phyloP scores from a whole-genome alignment of 2,797 vertebrate genomes.

The Danio jaintianensis region DNA sequence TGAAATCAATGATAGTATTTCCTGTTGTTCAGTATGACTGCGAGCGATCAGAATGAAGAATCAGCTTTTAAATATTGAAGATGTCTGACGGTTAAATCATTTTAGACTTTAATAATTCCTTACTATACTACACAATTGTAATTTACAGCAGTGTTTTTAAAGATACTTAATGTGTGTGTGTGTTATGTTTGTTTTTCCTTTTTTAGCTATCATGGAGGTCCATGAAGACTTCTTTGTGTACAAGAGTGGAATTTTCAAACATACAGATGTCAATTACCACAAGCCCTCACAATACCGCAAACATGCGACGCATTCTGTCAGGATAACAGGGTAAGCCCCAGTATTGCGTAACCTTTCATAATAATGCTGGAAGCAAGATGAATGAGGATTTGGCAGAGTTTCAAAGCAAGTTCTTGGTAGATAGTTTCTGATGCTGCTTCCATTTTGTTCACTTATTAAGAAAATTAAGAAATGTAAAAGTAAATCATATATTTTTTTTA shows the following conservation, averaged over 20 bases:
- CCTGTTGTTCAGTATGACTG: not conserved
- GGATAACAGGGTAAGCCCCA: constrained; percentile 89
- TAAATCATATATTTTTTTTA: no score
- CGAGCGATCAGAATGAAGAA: not conserved
- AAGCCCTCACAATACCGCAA: constrained; percentile 83
- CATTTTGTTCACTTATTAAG: no score
- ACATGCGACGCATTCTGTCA: constrained; percentile 93
- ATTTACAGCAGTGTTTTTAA: constrained; percentile 13
- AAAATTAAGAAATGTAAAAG: no score
- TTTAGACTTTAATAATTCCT: not conserved
- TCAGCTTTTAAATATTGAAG: not conserved
- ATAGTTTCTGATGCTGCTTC: no score
- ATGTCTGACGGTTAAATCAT: not conserved
- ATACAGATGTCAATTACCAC: constrained; percentile 84
- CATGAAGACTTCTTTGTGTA: constrained; percentile 98
- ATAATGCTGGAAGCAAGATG: constrained; percentile 1
- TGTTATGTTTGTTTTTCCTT: constrained; percentile 56
- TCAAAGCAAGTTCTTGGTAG: not conserved
- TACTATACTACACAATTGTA: constrained; percentile 1
- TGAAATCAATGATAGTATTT: not conserved
- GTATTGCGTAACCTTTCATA: constrained; percentile 32
- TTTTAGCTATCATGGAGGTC: constrained; percentile 94
- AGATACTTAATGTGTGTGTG: constrained; percentile 38
- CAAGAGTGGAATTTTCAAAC: constrained; percentile 89
- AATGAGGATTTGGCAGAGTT: not conserved